Percentiles rank a stretch among this genome's conserved stretches.
Evolutionary conservation across 2,888 invertebrate genomes (phyloP).

Genomic region (Acronicta psi): DNA sequence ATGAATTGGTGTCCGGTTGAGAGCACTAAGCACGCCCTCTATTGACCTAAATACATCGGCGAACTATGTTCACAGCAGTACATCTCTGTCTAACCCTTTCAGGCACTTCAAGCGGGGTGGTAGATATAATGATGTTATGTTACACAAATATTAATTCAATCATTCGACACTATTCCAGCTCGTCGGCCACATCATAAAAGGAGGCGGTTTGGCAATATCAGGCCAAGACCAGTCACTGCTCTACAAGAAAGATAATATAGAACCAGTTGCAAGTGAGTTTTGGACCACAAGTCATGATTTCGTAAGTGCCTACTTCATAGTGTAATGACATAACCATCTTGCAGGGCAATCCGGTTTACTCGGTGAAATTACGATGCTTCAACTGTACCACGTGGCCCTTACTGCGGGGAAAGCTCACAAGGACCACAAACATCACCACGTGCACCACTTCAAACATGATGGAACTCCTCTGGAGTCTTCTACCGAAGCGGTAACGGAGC

Average conservation of each 20-base stretch:
- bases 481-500: conserved; percentile 88
- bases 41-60: too few species aligned
- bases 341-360: conserved; percentile 91
- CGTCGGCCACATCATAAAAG: conserved; percentile 93
- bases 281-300: conserved; percentile 8
- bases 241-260: conserved; percentile 71
- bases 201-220: conserved; percentile 92
- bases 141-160: conserved; percentile 20
- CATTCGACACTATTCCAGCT: conserved; percentile 86
- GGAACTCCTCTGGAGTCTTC: conserved; percentile 90
- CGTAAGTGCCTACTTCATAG: conserved; percentile 3
- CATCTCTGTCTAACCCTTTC: too few species aligned
- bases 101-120: too few species aligned
- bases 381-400: conserved; percentile 94
- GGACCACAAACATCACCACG: conserved; percentile 96
- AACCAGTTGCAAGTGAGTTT: conserved; percentile 73
- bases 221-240: conserved; percentile 91
- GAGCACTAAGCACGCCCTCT: too few species aligned
- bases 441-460: conserved; percentile 93
- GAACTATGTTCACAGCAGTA: too few species aligned
- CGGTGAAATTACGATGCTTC: conserved; percentile 94
- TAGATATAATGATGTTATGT: too few species aligned
- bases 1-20: too few species aligned
- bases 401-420: conserved; percentile 96
- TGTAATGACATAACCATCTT: conserved; percentile 46